Base-by-base conservation (phyloP, 64 coral and sea anemone genomes). In the Cladopsammia gracilis region DNA sequence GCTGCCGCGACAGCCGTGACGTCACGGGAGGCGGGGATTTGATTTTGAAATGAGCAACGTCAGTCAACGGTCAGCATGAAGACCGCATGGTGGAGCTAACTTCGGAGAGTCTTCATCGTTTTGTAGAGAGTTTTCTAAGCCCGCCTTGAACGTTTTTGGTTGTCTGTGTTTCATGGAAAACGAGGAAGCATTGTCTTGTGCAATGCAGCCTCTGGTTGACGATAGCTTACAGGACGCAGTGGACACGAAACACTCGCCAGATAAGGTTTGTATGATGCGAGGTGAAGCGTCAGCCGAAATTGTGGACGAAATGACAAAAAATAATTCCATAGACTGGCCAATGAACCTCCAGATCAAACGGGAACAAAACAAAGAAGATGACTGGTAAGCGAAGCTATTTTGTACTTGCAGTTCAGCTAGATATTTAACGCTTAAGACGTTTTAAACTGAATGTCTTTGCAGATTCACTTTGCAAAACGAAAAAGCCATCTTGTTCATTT, bases 281-380 rank as follows among this genome's bases (percentile, higher is more conserved):
- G 80, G 62, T 66, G 61, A 84, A 50, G 80, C 80, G 80, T 84
- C 80, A 84, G 80, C 80, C 80, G 62, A 84, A 84, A 84, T 84
- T 64, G 78, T 64, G 18, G 46, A 84, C 18, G 80, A 84, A 84
- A 84, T 84, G 60, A 67, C 80, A 48, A 84, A 66, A 61, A 62
- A 45, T 46, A 62, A 50, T 84, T 84, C 80, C 44, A 84, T 84
- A 18, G 42, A 84, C 46, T 84, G 80, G 80, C 62, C 34, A 84
- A 84, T 84, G 34, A 84, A 84, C 62, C 80, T 68, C 10, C 60
- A 84, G 34, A 19, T 67, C 18, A 84, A 84, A 84, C 44, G 23
- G 62, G 80, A 49, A 24, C 61, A 67, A 24, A n/a, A 84, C 16
- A 51, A 82, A 43, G 34, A 68, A 5, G 80, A 84, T 25, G 80